Conservation (phyloP, 1,140 invertebrate species). For the Hyphantria cunea region DNA sequence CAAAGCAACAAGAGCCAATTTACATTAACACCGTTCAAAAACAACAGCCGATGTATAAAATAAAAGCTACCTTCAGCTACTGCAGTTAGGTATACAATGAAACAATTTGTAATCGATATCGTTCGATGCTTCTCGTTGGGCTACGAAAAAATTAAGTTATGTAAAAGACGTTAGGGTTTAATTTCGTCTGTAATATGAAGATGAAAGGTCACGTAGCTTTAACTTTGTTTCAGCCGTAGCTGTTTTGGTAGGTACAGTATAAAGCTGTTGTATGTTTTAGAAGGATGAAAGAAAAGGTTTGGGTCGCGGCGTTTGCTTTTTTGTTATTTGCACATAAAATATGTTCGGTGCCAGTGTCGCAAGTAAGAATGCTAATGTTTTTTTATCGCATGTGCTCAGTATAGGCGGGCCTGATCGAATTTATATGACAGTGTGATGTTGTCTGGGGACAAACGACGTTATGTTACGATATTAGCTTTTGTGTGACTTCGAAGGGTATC, state of each 20-base stretch:
- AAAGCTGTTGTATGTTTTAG: conserved; percentile 39
- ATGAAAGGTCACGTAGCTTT: conserved; percentile 34
- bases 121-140: conserved; percentile 29
- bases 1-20: conserved; percentile 44
- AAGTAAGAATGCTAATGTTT: conserved; percentile 49
- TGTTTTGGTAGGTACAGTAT: conserved; percentile 5
- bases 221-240: conserved; percentile 36
- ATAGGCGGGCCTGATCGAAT: conserved; percentile 45
- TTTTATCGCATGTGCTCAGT: conserved; percentile 42
- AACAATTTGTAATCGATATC: conserved; percentile 62
- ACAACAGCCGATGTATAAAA: conserved; percentile 22
- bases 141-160: conserved; percentile 42
- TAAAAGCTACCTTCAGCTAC: conserved; percentile 56
- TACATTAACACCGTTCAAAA: conserved; percentile 31
- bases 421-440: conserved; percentile 43
- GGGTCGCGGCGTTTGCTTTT: conserved; percentile 32
- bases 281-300: conserved; percentile 31
- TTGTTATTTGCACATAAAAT: conserved; percentile 42
- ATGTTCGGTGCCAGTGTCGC: conserved; percentile 26
- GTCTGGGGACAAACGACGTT: conserved; percentile 11
- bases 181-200: conserved; percentile 27
- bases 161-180: conserved; percentile 30
- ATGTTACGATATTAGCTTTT: conserved; percentile 6
- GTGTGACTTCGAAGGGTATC: background rate
- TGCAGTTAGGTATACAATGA: conserved; percentile 61